Base-by-base conservation (phyloP, 2,113 vertebrate genomes). In the Lagenorhynchus albirostris region DNA sequence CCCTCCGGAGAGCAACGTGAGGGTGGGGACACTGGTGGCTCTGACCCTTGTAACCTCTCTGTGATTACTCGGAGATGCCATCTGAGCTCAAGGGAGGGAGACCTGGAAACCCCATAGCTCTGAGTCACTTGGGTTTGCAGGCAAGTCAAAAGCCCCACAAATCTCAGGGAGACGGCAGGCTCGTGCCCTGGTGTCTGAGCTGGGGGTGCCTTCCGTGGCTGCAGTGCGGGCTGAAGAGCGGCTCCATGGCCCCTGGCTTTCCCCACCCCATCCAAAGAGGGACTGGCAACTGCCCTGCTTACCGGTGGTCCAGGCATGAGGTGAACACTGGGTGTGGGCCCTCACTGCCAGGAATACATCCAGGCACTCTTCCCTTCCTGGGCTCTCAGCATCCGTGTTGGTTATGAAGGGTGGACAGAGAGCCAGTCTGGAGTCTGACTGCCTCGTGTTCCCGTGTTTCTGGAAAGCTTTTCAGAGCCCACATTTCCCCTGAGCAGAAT, bases 21-120 rank as follows among this genome's bases (percentile, higher is more conserved):
- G 55, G 44, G 29, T 58, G 4, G 8, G 58, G 92, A 94, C 90
- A 38, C 9, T 1, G 4, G 50, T 58, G 36, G 7, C 26, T 68
- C 25, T 89, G 53, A 79, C 23, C 73, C 36, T 29, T 5, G 23
- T 33, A 55, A 53, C 68, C 31, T n/a, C 18, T 95, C 73, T 83
- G 79, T 83, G 83, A 92, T 96, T 91, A 95, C 74, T 97, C 86
- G 91, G 55, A 23, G 41, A 13, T 82, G 71, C 74, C 89, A 89
- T 80, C 11, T 84, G 91, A 93, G 77, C 58, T 87, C 8, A 55
- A 41, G 58, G 73, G 63, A 84, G 58, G 47, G 55, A 58, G 71
- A 36, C 89, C 77, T 91, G 86, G 68, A 95, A 97, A 85, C 68
- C 62, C 44, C 74, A 92, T 12, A 76, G 60, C 36, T 71, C 81